Evolutionary conservation across 2,888 invertebrate genomes (phyloP).

Genomic region (Hoplodrina blanda): DNA sequence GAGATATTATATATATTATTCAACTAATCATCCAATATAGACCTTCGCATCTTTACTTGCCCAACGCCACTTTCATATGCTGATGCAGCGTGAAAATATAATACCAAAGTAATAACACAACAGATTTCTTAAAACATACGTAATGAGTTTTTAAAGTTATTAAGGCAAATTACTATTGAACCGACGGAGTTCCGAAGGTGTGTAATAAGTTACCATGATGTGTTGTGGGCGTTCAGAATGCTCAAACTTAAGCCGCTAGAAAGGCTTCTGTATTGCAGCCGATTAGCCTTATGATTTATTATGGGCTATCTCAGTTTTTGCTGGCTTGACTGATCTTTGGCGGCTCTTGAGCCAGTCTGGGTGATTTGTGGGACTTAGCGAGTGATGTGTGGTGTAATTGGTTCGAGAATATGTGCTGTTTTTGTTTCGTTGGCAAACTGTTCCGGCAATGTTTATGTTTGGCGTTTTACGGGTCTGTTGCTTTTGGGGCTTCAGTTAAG

Average conservation of each 20-base stretch:
- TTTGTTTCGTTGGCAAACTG: conserved; percentile 39
- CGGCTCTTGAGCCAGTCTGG: conserved; percentile 46
- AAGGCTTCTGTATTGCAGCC: conserved; percentile 82
- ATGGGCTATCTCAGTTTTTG: conserved; percentile 64
- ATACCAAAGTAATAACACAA: conserved; percentile 62
- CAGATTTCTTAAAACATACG: conserved; percentile 74
- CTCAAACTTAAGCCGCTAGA: conserved; percentile 71
- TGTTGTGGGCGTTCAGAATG: conserved; percentile 68
- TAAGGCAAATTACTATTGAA: conserved; percentile 84
- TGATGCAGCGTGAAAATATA: conserved; percentile 51
- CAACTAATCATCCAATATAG: conserved; percentile 18
- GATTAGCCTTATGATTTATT: conserved; percentile 84
- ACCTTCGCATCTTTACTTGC: conserved; percentile 26
- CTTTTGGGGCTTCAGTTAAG: background rate
- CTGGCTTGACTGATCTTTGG: conserved; percentile 58
- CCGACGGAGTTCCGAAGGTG: conserved; percentile 77
- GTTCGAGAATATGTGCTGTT: conserved; percentile 40
- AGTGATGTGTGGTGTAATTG: conserved; percentile 53
- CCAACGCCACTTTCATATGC: conserved; percentile 20
- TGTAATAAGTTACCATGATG: conserved; percentile 81
- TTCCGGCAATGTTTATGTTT: conserved; percentile 24
- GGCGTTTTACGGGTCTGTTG: background rate
- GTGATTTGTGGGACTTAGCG: conserved; percentile 61
- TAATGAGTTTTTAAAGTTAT: conserved; percentile 87
- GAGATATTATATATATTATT: no score